Base-by-base conservation (phyloP, 2,113 vertebrate species). In the Mormyrus iriodes region DNA sequence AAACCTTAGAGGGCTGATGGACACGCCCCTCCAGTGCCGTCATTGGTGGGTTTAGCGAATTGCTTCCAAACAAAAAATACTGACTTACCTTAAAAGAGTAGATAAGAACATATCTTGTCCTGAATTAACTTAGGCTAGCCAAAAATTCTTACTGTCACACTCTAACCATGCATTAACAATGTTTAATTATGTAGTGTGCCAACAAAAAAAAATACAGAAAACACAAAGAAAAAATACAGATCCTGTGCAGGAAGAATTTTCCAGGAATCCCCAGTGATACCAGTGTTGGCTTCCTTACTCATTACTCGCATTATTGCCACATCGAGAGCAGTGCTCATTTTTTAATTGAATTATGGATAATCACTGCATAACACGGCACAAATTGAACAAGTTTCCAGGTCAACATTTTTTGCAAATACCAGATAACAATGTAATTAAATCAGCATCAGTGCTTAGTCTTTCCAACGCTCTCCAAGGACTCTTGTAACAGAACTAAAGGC, bases 321-420 rank as follows among this genome's bases (percentile, higher is more conserved):
- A 52, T 19, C 8, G 84, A 86, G 84, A 53, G 51, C 49, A 52
- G 24, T 52, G 49, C 85, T 52, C n/a, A 0, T 19, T 49, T 49
- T 35, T 52, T 53, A 86, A 86, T 86, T 53, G 85, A 86, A 86
- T 86, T 86, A 86, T 86, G 85, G 49, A 86, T 86, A 86, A 86
- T 86, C 49, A 48, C 39, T 15, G 85, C 49, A 35, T 49, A 86
- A 52, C 46, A 86, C 15, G n/a, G 27, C 24, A 46, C 85, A 86
- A 86, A 86, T 86, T 52, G 85, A 86, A 35, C 85, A 52, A 12
- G 48, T 86, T 86, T 52, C 49, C 49, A 86, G 85, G 85, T 86
- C 85, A 86, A 31, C 49, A 31, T 52, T 86, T 84, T 85, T 49
- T 35, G 35, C 85, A 49, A 86, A 52, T 86, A 52, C n/a, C 42